phyloP scores from a whole-genome alignment of 2,797 vertebrate species.

The Hemitrygon akajei region DNA sequence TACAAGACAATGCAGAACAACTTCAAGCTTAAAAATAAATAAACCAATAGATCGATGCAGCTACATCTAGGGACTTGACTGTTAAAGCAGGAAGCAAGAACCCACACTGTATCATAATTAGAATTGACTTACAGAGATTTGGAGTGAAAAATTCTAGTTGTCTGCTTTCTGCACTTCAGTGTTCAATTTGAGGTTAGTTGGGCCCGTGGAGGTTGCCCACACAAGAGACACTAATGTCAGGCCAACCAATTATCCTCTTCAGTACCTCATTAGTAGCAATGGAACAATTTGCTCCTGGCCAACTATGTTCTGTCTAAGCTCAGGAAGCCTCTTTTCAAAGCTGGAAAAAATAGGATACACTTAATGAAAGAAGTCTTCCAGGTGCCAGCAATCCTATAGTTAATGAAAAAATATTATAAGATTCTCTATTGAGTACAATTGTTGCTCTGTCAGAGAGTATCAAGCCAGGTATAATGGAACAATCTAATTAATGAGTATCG shows the following conservation, averaged over 20 bases:
- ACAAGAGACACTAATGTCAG: background rate
- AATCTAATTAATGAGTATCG: background rate
- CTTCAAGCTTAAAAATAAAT: background rate
- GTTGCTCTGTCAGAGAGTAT: background rate
- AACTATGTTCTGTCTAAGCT: background rate
- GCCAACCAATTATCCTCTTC: background rate
- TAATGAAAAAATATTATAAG: background rate
- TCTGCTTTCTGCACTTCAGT: background rate
- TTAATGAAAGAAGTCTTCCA: background rate
- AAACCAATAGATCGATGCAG: background rate
- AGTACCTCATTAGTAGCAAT: background rate
- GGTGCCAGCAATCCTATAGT: background rate
- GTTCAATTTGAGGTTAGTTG: background rate
- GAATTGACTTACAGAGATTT: background rate
- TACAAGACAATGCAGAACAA: background rate
- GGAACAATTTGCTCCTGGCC: background rate
- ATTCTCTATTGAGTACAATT: background rate
- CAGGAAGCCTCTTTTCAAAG: background rate
- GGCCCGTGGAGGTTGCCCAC: slow-evolving; percentile 6
- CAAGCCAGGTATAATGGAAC: background rate
- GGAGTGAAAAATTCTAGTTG: background rate
- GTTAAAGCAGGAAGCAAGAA: background rate
- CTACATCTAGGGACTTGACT: background rate
- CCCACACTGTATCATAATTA: background rate
- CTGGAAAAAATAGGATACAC: background rate